Evolutionary conservation across 2,113 vertebrate species (phyloP), one percentile per base, ranked within the genome.

Genomic region (Oceanites oceanicus): DNA sequence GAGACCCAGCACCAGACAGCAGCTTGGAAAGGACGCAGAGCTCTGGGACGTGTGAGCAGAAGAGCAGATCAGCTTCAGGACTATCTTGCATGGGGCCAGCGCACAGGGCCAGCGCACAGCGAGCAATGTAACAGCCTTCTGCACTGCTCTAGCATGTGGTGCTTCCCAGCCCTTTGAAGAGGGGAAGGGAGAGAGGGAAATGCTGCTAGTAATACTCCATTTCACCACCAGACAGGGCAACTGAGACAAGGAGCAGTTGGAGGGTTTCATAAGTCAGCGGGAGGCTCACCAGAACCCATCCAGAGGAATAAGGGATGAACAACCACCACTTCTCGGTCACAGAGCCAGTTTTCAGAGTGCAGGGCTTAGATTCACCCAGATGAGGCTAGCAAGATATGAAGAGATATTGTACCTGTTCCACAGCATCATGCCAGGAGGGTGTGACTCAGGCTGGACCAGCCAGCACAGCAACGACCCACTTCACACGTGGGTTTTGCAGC

Each of bases 181-280:
- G 13, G 22, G 27, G 6, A 70, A 30, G 18, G 19, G 62, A 68
- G 45, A 19, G 44, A 44, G 44, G 15, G 30, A 78, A 11, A 13
- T 47, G 26, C 58, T 65, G 71, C 27, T 59, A 44, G 49, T 4
- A 34, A 66, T 5, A 5, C 13, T 72, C 9, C 34, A 4, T 59
- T 25, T 65, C 40, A 61, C 42, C 25, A 10, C 11, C 52, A 86
- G 44, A 4, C 30, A 78, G 45, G 6, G 34, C 50, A 77, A 36
- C 58, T 44, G 72, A 44, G 45, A 38, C 23, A 50, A 40, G 50
- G 44, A 84, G 47, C 44, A 47, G 34, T 1, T 44, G 19, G 15
- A 47, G 22, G 11, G 52, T 20, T 83, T 56, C 0, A 0, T 17
- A 26, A 71, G 26, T 52, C 74, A n/a, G 38, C 2, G 0, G 29